Conservation (phyloP, 2,113 vertebrate genomes). For the Neoarius graeffei region DNA sequence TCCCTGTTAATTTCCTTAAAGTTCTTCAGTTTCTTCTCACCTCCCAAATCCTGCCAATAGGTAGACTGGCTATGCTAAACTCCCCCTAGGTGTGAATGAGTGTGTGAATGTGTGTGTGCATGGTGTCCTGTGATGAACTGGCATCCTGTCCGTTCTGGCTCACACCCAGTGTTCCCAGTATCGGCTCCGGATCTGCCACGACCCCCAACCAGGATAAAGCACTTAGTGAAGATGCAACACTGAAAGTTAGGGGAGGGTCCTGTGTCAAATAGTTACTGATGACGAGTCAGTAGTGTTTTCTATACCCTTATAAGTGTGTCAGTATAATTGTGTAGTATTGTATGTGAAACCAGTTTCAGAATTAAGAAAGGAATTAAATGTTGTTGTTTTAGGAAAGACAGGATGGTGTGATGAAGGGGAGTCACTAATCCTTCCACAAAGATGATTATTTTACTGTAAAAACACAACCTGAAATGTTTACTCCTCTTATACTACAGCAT, state of each 20-base stretch:
- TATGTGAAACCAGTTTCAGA: neutral
- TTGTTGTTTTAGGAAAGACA: neutral
- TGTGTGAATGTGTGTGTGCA: neutral
- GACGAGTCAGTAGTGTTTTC: neutral
- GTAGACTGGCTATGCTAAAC: neutral
- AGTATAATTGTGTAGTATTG: neutral
- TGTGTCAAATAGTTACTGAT: neutral
- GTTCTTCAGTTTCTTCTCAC: neutral
- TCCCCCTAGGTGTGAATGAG: neutral
- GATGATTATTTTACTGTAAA: neutral
- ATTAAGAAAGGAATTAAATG: neutral
- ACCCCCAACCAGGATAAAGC: neutral
- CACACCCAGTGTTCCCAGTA: neutral
- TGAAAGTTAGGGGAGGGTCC: neutral
- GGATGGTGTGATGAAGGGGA: neutral
- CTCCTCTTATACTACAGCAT: neutral
- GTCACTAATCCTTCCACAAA: neutral
- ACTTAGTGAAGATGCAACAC: neutral
- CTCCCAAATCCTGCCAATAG: too few relatives aligned
- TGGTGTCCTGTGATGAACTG: neutral
- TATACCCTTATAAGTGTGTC: neutral
- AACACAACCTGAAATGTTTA: neutral
- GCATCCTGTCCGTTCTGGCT: neutral
- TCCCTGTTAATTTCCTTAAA: neutral
- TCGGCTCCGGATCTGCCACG: neutral